Conservation (phyloP, 2,888 invertebrate genomes). For the Hetaerina titia region DNA sequence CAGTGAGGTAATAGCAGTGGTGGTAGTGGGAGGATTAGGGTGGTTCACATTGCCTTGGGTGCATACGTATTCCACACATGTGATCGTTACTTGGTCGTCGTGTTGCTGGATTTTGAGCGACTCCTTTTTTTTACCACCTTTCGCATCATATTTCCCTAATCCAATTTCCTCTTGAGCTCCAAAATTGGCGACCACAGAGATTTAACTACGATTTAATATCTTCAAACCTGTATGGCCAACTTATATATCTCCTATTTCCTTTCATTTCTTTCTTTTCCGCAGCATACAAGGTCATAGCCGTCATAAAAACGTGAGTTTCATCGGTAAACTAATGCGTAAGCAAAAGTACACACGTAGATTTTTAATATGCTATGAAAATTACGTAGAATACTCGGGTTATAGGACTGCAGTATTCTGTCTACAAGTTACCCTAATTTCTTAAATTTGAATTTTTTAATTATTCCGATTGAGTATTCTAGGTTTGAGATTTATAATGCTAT, state of each 20-base stretch:
- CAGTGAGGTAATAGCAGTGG: neutral
- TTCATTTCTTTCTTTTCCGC: too few species aligned
- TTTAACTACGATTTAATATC: neutral
- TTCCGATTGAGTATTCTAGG: too few species aligned
- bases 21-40: neutral
- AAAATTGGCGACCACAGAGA: neutral
- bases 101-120: neutral
- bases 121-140: conserved; percentile 1
- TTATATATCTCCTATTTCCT: neutral
- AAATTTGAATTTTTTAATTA: too few species aligned
- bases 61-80: neutral
- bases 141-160: conserved; percentile 6
- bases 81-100: conserved; percentile 12
- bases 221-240: neutral
- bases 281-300: too few species aligned
- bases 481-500: too few species aligned
- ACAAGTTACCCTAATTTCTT: too few species aligned
- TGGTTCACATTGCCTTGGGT: neutral
- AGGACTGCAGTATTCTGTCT: too few species aligned
- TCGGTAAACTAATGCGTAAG: too few species aligned
- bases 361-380: too few species aligned
- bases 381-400: too few species aligned
- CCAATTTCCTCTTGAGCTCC: neutral
- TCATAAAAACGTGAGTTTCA: too few species aligned
- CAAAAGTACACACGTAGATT: too few species aligned